A percentile compares a stretch with the other conserved stretches of the same genome.
Conservation (phyloP, 2,888 invertebrate genomes). For the Aleiodes testaceus region DNA sequence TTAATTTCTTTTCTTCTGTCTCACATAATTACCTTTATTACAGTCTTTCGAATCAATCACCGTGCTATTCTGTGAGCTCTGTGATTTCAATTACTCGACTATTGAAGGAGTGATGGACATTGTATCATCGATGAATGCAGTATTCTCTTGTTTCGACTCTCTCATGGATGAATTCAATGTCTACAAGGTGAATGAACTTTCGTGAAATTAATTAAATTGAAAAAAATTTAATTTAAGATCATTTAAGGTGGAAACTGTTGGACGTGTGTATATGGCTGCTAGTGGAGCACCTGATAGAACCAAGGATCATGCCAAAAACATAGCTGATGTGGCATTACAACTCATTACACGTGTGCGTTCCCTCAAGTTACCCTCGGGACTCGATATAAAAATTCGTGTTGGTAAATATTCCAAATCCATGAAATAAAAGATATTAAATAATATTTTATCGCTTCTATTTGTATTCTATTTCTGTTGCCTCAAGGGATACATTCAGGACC, state of each 20-base stretch:
- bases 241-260: conserved; percentile 90
- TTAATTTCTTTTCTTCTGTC: background rate
- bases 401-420: conserved; percentile 70
- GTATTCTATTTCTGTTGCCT: conserved; percentile 16
- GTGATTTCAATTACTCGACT: conserved; percentile 77
- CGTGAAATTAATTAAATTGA: too few species aligned
- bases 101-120: conserved; percentile 83
- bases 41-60: conserved; percentile 86
- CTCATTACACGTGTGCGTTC: conserved; percentile 81
- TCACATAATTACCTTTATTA: conserved; percentile 51
- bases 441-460: background rate
- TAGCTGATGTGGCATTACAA: conserved; percentile 85
- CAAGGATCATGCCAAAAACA: conserved; percentile 83
- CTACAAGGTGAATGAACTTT: conserved; percentile 81
- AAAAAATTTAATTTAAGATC: too few species aligned
- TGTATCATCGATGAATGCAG: conserved; percentile 88
- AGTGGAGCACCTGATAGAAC: conserved; percentile 89
- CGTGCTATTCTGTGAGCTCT: conserved; percentile 86
- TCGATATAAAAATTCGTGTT: conserved; percentile 78
- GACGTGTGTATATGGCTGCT: conserved; percentile 93
- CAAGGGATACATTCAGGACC: conserved; percentile 89
- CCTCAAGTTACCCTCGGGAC: conserved; percentile 77
- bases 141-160: conserved; percentile 89
- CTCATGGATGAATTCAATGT: conserved; percentile 88
- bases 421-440: conserved; percentile 5